Evolutionary conservation across 1,140 invertebrate genomes (phyloP).

Genomic region (Zaprionus ornatus): DNA sequence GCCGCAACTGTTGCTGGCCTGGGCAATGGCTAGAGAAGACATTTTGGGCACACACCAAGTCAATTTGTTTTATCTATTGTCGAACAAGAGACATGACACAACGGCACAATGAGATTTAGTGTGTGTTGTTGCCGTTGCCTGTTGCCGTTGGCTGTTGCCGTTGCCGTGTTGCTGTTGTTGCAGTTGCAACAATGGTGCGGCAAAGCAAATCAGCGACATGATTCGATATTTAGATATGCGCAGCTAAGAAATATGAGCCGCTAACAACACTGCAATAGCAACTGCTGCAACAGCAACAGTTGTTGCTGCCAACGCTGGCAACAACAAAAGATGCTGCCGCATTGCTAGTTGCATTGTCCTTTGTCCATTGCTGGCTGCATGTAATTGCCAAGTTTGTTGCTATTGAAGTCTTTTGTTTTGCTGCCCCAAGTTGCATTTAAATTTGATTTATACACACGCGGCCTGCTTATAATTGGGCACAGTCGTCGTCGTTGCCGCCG

Average conservation of each 20-base stretch:
- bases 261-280: conserved; percentile 61
- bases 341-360: conserved; percentile 7
- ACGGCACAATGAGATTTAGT: conserved; percentile 80
- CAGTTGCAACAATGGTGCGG: conserved; percentile 61
- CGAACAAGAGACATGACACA: conserved; percentile 82
- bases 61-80: conserved; percentile 84
- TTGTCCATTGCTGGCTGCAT: conserved; percentile 57
- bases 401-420: conserved; percentile 79
- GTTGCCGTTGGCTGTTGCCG: conserved; percentile 23
- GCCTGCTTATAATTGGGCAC: conserved; percentile 73
- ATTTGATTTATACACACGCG: conserved; percentile 78
- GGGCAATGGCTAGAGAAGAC: conserved; percentile 67
- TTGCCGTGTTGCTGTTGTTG: neutral
- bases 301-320: conserved; percentile 43
- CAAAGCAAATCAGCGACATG: conserved; percentile 77
- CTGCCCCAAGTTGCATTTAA: conserved; percentile 65
- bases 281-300: conserved; percentile 38
- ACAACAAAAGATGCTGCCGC: conserved; percentile 67
- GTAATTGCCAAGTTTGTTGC: conserved; percentile 82
- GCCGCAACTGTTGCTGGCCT: conserved; percentile 9
- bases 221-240: conserved; percentile 81
- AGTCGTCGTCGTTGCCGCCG: conserved; percentile 46
- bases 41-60: conserved; percentile 83
- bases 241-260: conserved; percentile 78
- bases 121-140: conserved; percentile 61